These are phyloP conservation scores for Entelurus aequoreus DNA, from an alignment of 2,113 vertebrate genomes.

Conservation along the genomic window DNA sequence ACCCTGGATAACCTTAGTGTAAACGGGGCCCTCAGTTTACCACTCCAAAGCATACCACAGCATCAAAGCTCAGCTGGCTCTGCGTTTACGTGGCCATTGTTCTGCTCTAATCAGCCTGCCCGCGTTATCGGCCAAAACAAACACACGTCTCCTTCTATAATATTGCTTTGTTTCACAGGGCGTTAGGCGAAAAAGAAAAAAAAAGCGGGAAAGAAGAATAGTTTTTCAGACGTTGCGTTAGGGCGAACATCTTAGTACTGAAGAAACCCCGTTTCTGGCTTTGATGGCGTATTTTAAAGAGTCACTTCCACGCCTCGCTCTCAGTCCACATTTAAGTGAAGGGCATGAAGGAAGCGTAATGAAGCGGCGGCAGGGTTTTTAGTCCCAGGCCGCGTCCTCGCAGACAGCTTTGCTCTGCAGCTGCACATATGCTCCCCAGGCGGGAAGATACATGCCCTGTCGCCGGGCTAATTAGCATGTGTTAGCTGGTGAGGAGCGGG, in stretches of 20 bases:
- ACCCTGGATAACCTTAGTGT: no score
- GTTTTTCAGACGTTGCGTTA: slow-evolving; percentile 67
- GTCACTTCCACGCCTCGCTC: slow-evolving; percentile 4
- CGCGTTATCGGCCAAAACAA: slow-evolving; percentile 77
- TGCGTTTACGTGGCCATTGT: neutral
- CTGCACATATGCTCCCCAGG: slow-evolving; percentile 49
- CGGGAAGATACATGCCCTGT: slow-evolving; percentile 48
- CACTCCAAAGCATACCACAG: no score
- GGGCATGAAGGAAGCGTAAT: slow-evolving; percentile 41
- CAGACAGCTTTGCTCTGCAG: slow-evolving; percentile 39
- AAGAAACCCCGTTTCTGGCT: slow-evolving; percentile 1
- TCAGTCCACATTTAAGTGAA: slow-evolving; percentile 29
- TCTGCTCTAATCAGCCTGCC: slow-evolving; percentile 59
- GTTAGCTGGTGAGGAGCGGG: slow-evolving; percentile 58
- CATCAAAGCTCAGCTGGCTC: neutral
- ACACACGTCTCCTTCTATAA: slow-evolving; percentile 57
- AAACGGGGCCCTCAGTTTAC: no score
- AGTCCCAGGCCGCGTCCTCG: slow-evolving; percentile 26
- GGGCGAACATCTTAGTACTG: slow-evolving; percentile 67
- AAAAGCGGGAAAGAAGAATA: slow-evolving; percentile 56
- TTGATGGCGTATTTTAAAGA: slow-evolving; percentile 1
- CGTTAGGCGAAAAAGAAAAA: slow-evolving; percentile 52
- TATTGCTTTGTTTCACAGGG: slow-evolving; percentile 72
- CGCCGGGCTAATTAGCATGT: slow-evolving; percentile 66
- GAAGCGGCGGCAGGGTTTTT: slow-evolving; percentile 19